Conservation (phyloP, 1,140 invertebrate genomes). For the Euura saliciscinereae region DNA sequence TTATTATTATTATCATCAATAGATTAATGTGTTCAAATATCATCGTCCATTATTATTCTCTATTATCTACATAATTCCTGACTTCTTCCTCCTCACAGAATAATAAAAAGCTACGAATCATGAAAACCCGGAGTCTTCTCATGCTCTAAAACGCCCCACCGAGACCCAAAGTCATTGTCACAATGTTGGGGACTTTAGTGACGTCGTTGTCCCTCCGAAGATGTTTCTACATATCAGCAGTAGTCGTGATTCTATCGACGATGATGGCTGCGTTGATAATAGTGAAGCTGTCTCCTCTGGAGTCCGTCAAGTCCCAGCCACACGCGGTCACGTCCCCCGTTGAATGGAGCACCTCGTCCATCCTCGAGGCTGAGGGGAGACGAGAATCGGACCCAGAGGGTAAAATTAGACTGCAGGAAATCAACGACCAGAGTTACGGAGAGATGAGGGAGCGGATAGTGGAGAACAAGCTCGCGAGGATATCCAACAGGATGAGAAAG, state of each 20-base stretch:
- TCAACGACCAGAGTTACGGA: conserved; percentile 35
- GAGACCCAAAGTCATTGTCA: conserved; percentile 1
- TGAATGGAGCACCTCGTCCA: conserved; percentile 44
- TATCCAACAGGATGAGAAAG: conserved; percentile 44
- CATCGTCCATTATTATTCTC: background rate
- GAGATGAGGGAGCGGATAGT: conserved; percentile 40
- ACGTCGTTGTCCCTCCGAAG: conserved; percentile 42
- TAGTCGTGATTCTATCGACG: conserved; percentile 44
- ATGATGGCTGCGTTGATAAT: conserved; percentile 50
- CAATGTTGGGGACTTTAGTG: conserved; percentile 39
- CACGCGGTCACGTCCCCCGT: conserved; percentile 36
- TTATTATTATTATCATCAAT: no score
- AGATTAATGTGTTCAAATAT: no score
- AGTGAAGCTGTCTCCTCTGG: conserved; percentile 47
- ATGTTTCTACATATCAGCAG: conserved; percentile 47
- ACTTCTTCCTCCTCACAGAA: no score
- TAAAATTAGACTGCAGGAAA: conserved; percentile 26
- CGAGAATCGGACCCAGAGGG: conserved; percentile 8
- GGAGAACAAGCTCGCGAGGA: conserved; percentile 37
- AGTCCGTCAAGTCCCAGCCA: conserved; percentile 47
- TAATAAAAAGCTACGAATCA: no score
- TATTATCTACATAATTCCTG: no score
- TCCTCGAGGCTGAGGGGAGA: conserved; percentile 20
- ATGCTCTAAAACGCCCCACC: no score
- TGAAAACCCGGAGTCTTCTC: no score